phyloP scores from a whole-genome alignment of 1,140 invertebrate species.

The Caenorhabditis elegans region WBcel235 BX284606.5:8583001-8583500 shows the following conservation, averaged over 20 bases:
- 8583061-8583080: too few relatives aligned
- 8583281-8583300: too few relatives aligned
- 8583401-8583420: not conserved
- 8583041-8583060: too few relatives aligned
- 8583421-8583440: not conserved
- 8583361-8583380: not conserved
- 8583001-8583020: too few relatives aligned
- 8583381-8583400: not conserved
- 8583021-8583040: too few relatives aligned
- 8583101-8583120: not conserved
- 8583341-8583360: not conserved
- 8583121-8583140: not conserved
- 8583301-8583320: not conserved
- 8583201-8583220: not conserved
- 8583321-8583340: not conserved
- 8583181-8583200: conserved; percentile 8
- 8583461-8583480: too few relatives aligned
- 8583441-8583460: not conserved
- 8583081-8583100: not conserved
- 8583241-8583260: not conserved
- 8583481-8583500: too few relatives aligned
- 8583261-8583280: too few relatives aligned
- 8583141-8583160: conserved; percentile 3
- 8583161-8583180: conserved; percentile 14
- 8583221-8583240: conserved; percentile 19